Evolutionary conservation across 2,888 invertebrate species (phyloP).

Genomic region (Sicus ferrugineus): DNA sequence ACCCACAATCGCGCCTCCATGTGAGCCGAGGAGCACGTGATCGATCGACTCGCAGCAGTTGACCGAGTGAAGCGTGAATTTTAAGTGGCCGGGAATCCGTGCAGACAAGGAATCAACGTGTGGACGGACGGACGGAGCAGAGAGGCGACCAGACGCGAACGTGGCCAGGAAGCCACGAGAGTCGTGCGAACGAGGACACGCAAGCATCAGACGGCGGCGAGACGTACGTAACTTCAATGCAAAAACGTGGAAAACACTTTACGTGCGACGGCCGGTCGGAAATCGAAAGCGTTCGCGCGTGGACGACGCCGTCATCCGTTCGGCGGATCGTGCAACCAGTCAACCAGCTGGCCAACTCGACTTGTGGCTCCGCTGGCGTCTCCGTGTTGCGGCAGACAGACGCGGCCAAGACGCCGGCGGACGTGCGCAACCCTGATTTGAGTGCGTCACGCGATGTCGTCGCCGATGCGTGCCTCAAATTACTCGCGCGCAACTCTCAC

Average conservation of each 20-base stretch:
- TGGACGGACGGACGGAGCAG: no score
- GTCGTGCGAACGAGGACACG: conserved; percentile 42
- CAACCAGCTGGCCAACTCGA: no score
- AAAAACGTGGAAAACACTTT: conserved; percentile 33
- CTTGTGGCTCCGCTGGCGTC: no score
- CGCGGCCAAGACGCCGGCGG: conserved; percentile 33
- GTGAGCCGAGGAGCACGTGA: conserved; percentile 27
- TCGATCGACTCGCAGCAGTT: conserved; percentile 24
- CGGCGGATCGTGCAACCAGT: neutral
- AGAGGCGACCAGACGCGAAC: conserved; percentile 51
- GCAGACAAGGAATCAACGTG: no score
- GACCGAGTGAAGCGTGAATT: conserved; percentile 57
- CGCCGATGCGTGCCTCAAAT: conserved; percentile 38
- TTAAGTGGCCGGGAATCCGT: conserved; percentile 52
- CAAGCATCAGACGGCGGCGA: conserved; percentile 51
- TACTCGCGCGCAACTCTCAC: conserved; percentile 21
- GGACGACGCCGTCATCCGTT: conserved; percentile 1
- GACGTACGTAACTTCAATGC: conserved; percentile 28
- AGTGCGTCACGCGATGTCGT: conserved; percentile 36
- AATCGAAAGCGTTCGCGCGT: conserved; percentile 45
- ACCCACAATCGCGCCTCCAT: neutral
- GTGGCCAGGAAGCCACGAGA: conserved; percentile 51
- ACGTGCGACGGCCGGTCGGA: conserved; percentile 50
- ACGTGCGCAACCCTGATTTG: conserved; percentile 34
- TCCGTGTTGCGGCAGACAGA: no score